These are phyloP conservation scores for Acutogordius australiensis DNA, from an alignment of 2,888 invertebrate genomes.

Conservation along the genomic window DNA sequence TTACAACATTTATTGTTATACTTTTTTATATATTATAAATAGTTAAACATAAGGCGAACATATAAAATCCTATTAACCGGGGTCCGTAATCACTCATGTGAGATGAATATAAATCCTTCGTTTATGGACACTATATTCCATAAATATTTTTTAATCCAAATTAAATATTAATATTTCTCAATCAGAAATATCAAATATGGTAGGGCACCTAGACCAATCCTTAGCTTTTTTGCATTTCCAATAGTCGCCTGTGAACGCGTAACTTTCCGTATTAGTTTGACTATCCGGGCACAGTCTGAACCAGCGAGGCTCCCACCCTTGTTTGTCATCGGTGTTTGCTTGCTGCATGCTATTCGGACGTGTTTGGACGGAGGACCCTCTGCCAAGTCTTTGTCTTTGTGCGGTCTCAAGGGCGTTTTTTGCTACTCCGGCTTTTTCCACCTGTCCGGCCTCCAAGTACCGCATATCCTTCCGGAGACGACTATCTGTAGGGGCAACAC, in stretches of 20 bases:
- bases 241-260: slow-evolving; percentile 51
- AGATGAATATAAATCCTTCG: no score
- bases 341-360: no score
- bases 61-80: no score
- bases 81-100: no score
- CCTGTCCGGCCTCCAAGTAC: slow-evolving; percentile 63
- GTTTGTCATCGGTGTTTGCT: no score
- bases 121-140: no score
- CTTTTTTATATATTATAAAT: no score
- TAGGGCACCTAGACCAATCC: slow-evolving; percentile 66
- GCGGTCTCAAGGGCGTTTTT: neutral
- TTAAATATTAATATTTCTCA: no score
- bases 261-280: slow-evolving; percentile 36
- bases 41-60: no score
- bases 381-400: neutral
- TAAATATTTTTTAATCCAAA: no score
- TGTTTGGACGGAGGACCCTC: neutral
- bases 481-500: slow-evolving; percentile 56
- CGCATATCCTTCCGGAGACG: slow-evolving; percentile 68
- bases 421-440: slow-evolving; percentile 35
- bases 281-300: slow-evolving; percentile 49
- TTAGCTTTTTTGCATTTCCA: slow-evolving; percentile 61
- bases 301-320: slow-evolving; percentile 63
- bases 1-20: no score
- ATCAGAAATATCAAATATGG: no score